Conservation (phyloP, 2,888 invertebrate genomes). For the Argyresthia albistria region DNA sequence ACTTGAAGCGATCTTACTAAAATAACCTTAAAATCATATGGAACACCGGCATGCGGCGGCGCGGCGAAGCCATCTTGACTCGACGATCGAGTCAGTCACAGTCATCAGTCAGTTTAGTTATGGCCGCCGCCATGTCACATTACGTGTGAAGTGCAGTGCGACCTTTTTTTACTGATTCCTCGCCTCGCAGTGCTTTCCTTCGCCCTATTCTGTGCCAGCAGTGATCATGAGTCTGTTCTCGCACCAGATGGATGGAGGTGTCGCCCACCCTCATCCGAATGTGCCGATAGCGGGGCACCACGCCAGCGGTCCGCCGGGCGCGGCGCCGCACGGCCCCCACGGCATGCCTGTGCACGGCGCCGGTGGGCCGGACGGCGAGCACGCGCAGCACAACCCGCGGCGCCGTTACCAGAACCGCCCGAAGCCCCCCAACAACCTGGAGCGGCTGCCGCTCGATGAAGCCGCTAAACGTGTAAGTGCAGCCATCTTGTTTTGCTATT, state of each 20-base stretch:
- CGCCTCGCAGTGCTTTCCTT: background rate
- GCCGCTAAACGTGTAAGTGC: slow-evolving; percentile 77
- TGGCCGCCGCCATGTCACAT: slow-evolving; percentile 40
- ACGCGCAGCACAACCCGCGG: slow-evolving; percentile 47
- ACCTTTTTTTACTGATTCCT: background rate
- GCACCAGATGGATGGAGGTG: slow-evolving; percentile 52
- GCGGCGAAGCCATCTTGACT: slow-evolving; percentile 37
- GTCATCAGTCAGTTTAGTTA: no score
- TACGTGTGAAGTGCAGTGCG: slow-evolving; percentile 11
- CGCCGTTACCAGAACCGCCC: slow-evolving; percentile 58
- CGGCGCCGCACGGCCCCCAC: slow-evolving; percentile 47
- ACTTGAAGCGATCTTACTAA: no score
- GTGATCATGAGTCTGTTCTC: slow-evolving; percentile 7
- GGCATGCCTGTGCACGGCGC: slow-evolving; percentile 54
- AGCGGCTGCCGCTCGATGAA: slow-evolving; percentile 77
- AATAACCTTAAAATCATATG: no score
- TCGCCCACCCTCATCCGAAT: slow-evolving; percentile 39
- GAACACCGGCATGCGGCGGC: background rate
- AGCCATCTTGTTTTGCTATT: background rate
- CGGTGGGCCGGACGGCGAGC: slow-evolving; percentile 55
- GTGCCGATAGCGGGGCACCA: slow-evolving; percentile 24
- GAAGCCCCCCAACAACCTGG: slow-evolving; percentile 53
- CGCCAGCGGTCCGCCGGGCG: slow-evolving; percentile 34
- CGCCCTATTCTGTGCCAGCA: background rate
- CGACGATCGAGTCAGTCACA: background rate